These are phyloP conservation scores for Poeciliopsis occidentalis DNA, from an alignment of 2,113 vertebrate genomes.

Conservation along the genomic window DNA sequence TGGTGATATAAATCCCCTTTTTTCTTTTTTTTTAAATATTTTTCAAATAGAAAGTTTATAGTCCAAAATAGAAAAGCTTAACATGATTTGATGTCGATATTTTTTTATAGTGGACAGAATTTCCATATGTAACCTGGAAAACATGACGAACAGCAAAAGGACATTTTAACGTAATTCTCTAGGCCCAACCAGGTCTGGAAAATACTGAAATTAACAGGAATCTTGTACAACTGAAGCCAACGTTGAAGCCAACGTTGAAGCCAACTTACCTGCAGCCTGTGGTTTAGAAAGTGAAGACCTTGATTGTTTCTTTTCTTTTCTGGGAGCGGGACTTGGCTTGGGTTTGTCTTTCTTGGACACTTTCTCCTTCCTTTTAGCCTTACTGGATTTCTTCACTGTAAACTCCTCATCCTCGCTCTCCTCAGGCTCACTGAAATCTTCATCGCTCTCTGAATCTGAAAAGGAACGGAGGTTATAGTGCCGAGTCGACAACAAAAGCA, in stretches of 20 bases:
- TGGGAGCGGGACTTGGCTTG: constrained; percentile 35
- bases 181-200: background rate
- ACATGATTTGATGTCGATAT: background rate
- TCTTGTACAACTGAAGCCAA: too few relatives aligned
- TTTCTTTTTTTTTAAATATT: too few relatives aligned
- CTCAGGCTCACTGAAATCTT: constrained; percentile 76
- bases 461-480: background rate
- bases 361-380: constrained; percentile 61
- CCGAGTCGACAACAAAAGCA: background rate
- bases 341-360: constrained; percentile 32
- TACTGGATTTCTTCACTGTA: constrained; percentile 65
- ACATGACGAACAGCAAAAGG: too few relatives aligned
- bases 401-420: constrained; percentile 82
- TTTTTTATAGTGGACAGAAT: background rate
- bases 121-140: too few relatives aligned
- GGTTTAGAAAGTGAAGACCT: constrained; percentile 61
- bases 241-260: background rate
- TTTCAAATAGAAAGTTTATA: background rate
- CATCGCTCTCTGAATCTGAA: constrained; percentile 78
- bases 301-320: constrained; percentile 71
- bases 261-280: constrained; percentile 49
- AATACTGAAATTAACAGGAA: background rate
- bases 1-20: too few relatives aligned
- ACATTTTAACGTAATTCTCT: background rate
- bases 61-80: background rate